phyloP scores from a whole-genome alignment of 2,797 vertebrate genomes.

The Falco berigora region DNA sequence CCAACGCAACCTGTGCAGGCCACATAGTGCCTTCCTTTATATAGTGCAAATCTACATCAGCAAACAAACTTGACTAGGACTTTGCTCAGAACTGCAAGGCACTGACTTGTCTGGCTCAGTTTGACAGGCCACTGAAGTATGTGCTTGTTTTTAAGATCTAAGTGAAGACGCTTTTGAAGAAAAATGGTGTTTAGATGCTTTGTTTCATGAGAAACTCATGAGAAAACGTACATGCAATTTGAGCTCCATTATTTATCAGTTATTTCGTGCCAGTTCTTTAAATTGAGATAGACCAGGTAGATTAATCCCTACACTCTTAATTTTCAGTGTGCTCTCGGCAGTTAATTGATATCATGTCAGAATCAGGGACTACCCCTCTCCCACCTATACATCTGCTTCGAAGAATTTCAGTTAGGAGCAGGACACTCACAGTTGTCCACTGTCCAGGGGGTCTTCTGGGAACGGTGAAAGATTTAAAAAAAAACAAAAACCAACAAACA shows the following conservation, averaged over 20 bases:
- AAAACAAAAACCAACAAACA: no score
- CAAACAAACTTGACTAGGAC: background rate
- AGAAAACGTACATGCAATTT: background rate
- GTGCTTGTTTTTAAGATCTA: background rate
- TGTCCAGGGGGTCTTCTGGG: background rate
- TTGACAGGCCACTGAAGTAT: background rate
- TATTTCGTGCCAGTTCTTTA: background rate
- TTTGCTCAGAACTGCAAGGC: background rate
- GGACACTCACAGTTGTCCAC: background rate
- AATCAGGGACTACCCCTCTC: background rate
- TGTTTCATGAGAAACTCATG: background rate
- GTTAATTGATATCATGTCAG: background rate
- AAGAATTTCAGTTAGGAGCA: background rate
- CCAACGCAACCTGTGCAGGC: background rate
- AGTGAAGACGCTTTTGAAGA: background rate
- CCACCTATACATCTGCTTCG: background rate
- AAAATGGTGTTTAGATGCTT: background rate
- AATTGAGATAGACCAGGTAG: background rate
- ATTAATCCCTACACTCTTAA: background rate
- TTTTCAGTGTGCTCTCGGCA: background rate
- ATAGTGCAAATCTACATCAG: background rate
- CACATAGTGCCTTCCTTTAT: background rate
- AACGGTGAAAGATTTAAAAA: background rate
- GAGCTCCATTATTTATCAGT: background rate
- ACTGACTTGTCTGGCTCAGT: background rate